Evolutionary conservation across 2,113 vertebrate species (phyloP).

Genomic region (Chrysochloris asiatica): DNA sequence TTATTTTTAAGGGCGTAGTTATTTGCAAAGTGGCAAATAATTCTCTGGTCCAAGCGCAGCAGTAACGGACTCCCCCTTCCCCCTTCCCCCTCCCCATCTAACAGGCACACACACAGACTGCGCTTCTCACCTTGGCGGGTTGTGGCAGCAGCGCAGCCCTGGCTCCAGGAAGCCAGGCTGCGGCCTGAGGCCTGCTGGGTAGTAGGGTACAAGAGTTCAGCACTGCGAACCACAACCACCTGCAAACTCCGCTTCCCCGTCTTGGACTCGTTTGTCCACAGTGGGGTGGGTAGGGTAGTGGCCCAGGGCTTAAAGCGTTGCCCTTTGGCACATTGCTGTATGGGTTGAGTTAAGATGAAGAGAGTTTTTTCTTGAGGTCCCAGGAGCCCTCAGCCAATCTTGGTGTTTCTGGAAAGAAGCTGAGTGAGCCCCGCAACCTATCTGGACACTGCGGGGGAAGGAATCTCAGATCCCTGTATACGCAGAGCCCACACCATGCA

Average conservation of each 20-base stretch:
- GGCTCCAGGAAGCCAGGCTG: neutral
- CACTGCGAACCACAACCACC: constrained; percentile 46
- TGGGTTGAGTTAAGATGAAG: constrained; percentile 20
- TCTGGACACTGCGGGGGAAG: neutral
- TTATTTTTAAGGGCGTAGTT: constrained; percentile 50
- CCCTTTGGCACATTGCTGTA: neutral
- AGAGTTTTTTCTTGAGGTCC: constrained; percentile 39
- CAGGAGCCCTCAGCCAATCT: neutral
- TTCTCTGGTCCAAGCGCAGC: constrained; percentile 22
- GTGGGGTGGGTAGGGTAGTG: neutral
- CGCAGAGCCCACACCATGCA: neutral
- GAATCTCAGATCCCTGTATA: neutral
- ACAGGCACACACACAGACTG: neutral
- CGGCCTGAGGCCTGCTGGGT: neutral
- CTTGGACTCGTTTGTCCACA: neutral
- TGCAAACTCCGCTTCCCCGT: neutral
- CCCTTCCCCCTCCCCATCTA: neutral
- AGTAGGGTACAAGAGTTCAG: neutral
- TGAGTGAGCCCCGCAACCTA: neutral
- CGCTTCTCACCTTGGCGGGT: constrained; percentile 73
- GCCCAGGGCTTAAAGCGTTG: neutral
- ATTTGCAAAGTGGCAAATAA: constrained; percentile 24
- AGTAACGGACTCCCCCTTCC: constrained; percentile 12
- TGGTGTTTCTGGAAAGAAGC: constrained; percentile 39
- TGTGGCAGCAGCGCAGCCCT: constrained; percentile 58